phyloP scores from a whole-genome alignment of 2,113 vertebrate genomes.

The Myiagra hebetior region DNA sequence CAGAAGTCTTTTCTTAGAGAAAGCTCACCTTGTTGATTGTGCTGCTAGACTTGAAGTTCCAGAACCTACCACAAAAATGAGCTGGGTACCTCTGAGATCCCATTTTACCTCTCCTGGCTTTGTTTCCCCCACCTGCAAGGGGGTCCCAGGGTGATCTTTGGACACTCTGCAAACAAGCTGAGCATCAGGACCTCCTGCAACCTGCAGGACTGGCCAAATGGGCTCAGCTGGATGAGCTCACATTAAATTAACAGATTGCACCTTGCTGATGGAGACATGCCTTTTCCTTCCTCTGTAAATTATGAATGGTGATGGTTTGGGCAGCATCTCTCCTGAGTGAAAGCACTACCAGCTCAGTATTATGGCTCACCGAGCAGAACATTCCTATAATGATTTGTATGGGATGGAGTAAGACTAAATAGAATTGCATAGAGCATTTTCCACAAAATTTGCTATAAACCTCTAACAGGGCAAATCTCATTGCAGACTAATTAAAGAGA shows the following conservation, averaged over 20 bases:
- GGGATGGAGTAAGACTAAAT: neutral
- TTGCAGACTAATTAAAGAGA: slow-evolving; percentile 28
- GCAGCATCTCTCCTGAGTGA: neutral
- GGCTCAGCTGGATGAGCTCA: neutral
- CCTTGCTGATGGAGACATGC: neutral
- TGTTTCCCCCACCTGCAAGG: neutral
- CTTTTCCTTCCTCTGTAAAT: neutral
- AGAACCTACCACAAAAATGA: neutral
- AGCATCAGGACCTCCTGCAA: neutral
- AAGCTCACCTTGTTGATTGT: neutral
- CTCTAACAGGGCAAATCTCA: neutral
- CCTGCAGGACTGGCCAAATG: neutral
- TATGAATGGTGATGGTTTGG: neutral
- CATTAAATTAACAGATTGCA: neutral
- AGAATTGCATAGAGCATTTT: neutral
- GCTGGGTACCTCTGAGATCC: neutral
- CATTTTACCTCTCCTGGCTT: neutral
- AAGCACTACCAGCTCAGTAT: neutral
- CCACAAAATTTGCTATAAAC: neutral
- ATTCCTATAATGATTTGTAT: neutral
- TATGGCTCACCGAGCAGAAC: neutral
- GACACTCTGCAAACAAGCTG: neutral
- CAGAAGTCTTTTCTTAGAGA: neutral
- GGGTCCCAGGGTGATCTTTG: neutral
- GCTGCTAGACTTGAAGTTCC: neutral